These are phyloP conservation scores for Megamerina dolium DNA, from an alignment of 2,888 invertebrate species.

Conservation along the genomic window DNA sequence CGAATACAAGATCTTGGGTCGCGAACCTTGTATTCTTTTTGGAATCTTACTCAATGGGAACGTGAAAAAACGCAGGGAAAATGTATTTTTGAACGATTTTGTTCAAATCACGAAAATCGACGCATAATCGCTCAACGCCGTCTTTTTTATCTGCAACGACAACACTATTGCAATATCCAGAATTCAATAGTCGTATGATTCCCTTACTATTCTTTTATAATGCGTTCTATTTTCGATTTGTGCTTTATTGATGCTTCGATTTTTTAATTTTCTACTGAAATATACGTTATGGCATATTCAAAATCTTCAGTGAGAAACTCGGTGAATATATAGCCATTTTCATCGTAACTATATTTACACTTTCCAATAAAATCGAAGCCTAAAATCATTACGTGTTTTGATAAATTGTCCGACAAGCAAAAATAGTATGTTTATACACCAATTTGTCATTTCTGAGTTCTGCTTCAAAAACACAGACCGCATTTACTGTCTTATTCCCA, in stretches of 20 bases:
- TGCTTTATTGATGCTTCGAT: constrained; percentile 7
- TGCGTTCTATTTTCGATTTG: constrained; percentile 7
- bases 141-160: constrained; percentile 5
- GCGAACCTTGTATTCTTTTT: constrained; percentile 12
- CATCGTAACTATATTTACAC: constrained; percentile 3
- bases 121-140: constrained; percentile 1
- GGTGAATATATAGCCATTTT: constrained; percentile 1
- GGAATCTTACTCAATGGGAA: constrained; percentile 10
- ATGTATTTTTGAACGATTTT: neutral
- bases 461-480: neutral
- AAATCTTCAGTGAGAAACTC: constrained; percentile 1
- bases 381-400: constrained; percentile 1
- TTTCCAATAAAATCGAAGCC: constrained; percentile 7
- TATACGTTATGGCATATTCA: constrained; percentile 1
- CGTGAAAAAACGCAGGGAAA: constrained; percentile 13
- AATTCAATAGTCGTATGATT: too few species aligned
- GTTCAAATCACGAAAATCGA: constrained; percentile 2
- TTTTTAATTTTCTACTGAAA: constrained; percentile 3
- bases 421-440: neutral
- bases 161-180: constrained; percentile 6
- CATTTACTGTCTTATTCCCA: constrained; percentile 5
- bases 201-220: constrained; percentile 9
- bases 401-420: constrained; percentile 4
- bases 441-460: constrained; percentile 1
- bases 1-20: constrained; percentile 12